Percentiles rank a stretch among this genome's conserved stretches.
Conservation (phyloP, 2,797 vertebrate species). For the Balearica regulorum region DNA sequence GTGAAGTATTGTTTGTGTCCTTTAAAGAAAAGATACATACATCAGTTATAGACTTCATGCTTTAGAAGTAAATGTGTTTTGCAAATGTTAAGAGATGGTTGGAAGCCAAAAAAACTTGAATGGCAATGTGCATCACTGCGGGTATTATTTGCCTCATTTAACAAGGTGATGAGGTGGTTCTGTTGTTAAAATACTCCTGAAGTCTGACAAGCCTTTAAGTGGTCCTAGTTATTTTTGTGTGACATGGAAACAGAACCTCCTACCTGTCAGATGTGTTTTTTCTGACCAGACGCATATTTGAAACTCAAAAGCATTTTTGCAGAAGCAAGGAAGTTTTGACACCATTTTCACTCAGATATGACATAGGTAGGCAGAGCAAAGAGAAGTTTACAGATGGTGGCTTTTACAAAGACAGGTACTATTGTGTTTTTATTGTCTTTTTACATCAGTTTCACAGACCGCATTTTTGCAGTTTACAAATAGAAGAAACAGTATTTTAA, state of each 20-base stretch:
- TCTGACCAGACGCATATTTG: neutral
- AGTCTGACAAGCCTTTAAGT: neutral
- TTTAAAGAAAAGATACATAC: neutral
- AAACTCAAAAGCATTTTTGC: neutral
- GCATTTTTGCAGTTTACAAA: neutral
- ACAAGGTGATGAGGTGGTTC: neutral
- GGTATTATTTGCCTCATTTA: neutral
- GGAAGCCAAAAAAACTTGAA: neutral
- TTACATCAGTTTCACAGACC: neutral
- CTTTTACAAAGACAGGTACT: neutral
- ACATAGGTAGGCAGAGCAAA: neutral
- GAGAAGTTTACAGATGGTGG: neutral
- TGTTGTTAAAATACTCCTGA: neutral
- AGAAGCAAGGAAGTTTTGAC: neutral
- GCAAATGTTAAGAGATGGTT: neutral
- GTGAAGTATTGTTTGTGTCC: conserved; percentile 40
- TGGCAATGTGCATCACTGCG: neutral
- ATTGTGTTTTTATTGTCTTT: neutral
- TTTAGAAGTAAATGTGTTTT: neutral
- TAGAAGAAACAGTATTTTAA: neutral
- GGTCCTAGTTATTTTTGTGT: neutral
- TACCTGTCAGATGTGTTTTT: neutral
- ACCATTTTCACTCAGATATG: neutral
- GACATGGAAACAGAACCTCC: neutral
- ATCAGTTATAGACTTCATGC: neutral